A percentile compares a stretch with the other conserved stretches of the same genome.
Evolutionary conservation across 2,113 vertebrate genomes (phyloP).

Genomic region (Irena cyanogastra): DNA sequence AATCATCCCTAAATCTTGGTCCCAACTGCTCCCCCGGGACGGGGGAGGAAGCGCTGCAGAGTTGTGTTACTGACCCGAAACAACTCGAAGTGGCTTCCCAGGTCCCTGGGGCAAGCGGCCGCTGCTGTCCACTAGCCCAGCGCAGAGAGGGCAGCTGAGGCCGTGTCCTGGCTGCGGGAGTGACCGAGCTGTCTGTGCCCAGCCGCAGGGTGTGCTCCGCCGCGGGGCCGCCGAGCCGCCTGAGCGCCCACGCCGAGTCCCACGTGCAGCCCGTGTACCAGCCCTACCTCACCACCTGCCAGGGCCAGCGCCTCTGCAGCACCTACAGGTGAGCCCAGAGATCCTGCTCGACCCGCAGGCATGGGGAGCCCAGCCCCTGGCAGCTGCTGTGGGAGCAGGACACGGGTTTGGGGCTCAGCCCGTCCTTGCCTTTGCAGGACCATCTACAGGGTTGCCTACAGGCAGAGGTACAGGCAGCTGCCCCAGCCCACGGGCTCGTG

Average conservation of each 20-base stretch:
- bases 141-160: not conserved
- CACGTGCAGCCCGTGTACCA: slow-evolving; percentile 83
- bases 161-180: not conserved
- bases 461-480: slow-evolving; percentile 61
- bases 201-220: slow-evolving; percentile 83
- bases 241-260: slow-evolving; percentile 66
- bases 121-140: not conserved
- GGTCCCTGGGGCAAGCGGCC: not conserved
- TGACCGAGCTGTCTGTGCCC: not conserved
- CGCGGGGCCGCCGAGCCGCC: not conserved
- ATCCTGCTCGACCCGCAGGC: fast-evolving
- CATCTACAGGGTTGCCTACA: slow-evolving; percentile 81
- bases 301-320: slow-evolving; percentile 84
- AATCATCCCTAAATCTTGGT: not conserved
- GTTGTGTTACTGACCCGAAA: not conserved
- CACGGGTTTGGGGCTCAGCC: not conserved
- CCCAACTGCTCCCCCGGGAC: fast-evolving
- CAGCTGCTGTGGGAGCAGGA: not conserved
- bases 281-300: slow-evolving; percentile 90
- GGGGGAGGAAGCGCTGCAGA: not conserved
- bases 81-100: not conserved
- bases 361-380: not conserved
- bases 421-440: slow-evolving; percentile 70
- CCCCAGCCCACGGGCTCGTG: slow-evolving; percentile 67
- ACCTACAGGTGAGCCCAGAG: slow-evolving; percentile 83